phyloP scores from a whole-genome alignment of 2,113 vertebrate genomes.

The Alethe castanea region DNA sequence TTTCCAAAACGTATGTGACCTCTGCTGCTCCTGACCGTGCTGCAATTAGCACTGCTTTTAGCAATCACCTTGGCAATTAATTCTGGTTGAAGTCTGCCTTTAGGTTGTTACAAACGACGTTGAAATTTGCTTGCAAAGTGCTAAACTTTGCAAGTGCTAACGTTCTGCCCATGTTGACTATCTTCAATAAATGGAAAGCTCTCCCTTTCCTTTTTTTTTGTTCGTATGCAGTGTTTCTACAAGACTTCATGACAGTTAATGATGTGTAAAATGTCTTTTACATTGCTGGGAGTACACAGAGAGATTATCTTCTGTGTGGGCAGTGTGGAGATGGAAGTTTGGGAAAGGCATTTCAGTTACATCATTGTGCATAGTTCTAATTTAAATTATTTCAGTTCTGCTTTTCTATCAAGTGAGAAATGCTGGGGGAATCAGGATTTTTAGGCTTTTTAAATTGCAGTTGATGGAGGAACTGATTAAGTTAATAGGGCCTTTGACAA shows the following conservation, averaged over 20 bases:
- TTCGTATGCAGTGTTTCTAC: neutral
- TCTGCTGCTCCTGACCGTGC: neutral
- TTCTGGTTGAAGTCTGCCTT: neutral
- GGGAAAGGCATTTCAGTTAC: neutral
- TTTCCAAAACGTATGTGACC: neutral
- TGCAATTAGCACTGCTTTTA: neutral
- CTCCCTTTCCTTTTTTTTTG: neutral
- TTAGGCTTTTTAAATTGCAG: neutral
- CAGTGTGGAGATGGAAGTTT: neutral
- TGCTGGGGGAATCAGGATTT: neutral
- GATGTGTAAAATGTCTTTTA: neutral
- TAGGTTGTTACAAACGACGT: neutral
- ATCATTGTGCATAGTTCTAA: neutral
- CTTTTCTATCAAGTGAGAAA: neutral
- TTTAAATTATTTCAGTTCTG: neutral
- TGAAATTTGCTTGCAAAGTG: neutral
- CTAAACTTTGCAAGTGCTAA: neutral
- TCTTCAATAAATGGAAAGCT: neutral
- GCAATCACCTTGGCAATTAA: neutral
- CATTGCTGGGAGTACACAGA: neutral
- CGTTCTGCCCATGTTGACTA: accelerated
- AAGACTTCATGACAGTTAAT: neutral
- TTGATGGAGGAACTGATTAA: neutral
- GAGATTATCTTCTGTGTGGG: neutral
- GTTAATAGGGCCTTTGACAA: neutral